Conservation (phyloP, 2,797 vertebrate genomes). For the Dendrocincla tyrannina region DNA sequence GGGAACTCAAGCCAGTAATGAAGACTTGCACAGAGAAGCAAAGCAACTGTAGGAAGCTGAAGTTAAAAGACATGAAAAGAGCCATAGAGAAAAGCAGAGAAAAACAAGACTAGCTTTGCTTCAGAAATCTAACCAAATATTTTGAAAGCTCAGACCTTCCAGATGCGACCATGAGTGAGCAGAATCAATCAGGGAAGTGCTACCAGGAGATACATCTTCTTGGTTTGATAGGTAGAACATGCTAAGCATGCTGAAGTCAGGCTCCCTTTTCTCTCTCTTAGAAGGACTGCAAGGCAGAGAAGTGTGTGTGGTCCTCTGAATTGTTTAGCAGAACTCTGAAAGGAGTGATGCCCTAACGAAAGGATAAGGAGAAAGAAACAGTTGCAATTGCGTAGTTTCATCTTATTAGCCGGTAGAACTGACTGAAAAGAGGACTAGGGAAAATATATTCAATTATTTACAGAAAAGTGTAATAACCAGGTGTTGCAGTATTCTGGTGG, state of each 20-base stretch:
- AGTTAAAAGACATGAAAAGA: neutral
- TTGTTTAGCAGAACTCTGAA: neutral
- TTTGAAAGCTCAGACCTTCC: neutral
- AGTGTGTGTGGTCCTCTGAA: neutral
- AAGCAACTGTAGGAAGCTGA: neutral
- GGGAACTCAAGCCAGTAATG: neutral
- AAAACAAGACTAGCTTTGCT: neutral
- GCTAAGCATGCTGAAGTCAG: neutral
- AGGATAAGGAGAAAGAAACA: neutral
- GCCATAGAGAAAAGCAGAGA: neutral
- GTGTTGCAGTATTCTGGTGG: neutral
- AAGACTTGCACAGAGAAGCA: neutral
- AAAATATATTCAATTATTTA: neutral
- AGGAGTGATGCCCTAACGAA: no score
- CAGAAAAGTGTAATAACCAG: neutral
- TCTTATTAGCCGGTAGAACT: neutral
- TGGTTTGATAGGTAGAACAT: neutral
- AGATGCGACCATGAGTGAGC: neutral
- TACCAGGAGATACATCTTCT: neutral
- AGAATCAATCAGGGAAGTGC: neutral
- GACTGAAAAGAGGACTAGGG: neutral
- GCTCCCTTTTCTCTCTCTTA: neutral
- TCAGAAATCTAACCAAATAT: neutral
- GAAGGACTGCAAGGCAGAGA: neutral
- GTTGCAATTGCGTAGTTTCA: neutral